Evolutionary conservation across 2,888 invertebrate species (phyloP), one percentile per base, ranked within the genome.

Genomic region (Morpho achilles): DNA sequence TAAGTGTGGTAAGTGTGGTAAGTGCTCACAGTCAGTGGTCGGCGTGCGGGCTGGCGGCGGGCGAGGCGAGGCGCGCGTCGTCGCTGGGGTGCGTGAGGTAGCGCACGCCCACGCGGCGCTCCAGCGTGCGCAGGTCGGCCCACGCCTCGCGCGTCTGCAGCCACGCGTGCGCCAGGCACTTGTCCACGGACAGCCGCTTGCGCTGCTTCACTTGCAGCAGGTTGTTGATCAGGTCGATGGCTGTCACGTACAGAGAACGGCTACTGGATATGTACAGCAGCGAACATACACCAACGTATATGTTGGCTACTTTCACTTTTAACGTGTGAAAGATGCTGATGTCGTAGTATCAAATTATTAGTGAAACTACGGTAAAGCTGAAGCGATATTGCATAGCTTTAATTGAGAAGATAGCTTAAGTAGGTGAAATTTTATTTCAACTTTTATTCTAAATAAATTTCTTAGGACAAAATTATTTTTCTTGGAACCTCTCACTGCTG

Each of bases 161-260:
- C 99, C 99, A 99, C 69, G 95, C 93, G 86, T 99, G 99, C 72
- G 94, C 93, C 65, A 98, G 92, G 60, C 98, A 97, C 91, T 99
- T 99, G 90, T 99, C 99, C 58, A 98, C 98, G 0, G 98, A 97
- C 76, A 95, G 97, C 32, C 99, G 94, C 86, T 98, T 98, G 73
- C 98, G 93, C 80, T 97, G 97, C 86, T 98, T 97, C 67, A 97
- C 99, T 95, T 99, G 99, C 62, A 99, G 93, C 73, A 99, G 92
- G 90, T 98, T 98, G 89, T 97, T 98, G 76, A 99, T 99, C 72
- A 99, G 93, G 90, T 99, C 99, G 82, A 99, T 98, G 61, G 99
- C 99, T 98, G 92, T 7, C 32, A 32, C 32, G 5, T 32, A 32
- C 53, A 39, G 23, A 46, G 8, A 8, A 23, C 40, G 23, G 10